phyloP scores from a whole-genome alignment of 2,113 vertebrate genomes.

The Lathamus discolor region DNA sequence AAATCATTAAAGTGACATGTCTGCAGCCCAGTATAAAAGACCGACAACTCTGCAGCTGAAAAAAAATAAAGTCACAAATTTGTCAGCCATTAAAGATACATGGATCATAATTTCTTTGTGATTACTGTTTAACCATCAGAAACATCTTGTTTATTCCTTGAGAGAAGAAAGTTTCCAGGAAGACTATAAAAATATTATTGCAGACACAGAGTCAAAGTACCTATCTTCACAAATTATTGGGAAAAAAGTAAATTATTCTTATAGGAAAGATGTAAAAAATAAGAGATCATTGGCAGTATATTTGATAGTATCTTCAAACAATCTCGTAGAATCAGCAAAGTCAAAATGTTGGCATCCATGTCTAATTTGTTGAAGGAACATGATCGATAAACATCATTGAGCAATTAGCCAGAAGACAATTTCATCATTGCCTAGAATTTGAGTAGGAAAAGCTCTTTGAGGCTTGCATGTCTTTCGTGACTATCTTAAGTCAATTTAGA shows the following conservation, averaged over 20 bases:
- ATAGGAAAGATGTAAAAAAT: neutral
- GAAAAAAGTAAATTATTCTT: neutral
- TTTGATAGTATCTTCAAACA: neutral
- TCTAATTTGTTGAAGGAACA: neutral
- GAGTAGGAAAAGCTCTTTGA: neutral
- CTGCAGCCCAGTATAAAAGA: slow-evolving; percentile 40
- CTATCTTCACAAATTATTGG: neutral
- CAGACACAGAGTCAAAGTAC: neutral
- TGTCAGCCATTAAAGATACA: neutral
- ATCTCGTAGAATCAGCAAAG: neutral
- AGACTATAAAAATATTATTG: neutral
- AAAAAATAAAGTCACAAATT: neutral
- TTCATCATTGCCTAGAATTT: neutral
- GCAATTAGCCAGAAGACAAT: neutral
- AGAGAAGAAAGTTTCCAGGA: neutral
- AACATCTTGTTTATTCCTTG: neutral
- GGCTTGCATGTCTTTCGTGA: neutral
- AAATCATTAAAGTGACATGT: slow-evolving; percentile 58
- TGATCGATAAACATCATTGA: neutral
- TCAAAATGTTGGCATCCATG: neutral
- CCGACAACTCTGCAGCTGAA: neutral
- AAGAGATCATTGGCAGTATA: neutral
- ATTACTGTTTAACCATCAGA: neutral
- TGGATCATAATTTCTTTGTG: neutral
- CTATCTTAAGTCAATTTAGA: neutral